Percentiles rank a stretch among this genome's conserved stretches.
Conservation (phyloP, 2,888 invertebrate species). For the Belgica antarctica region DNA sequence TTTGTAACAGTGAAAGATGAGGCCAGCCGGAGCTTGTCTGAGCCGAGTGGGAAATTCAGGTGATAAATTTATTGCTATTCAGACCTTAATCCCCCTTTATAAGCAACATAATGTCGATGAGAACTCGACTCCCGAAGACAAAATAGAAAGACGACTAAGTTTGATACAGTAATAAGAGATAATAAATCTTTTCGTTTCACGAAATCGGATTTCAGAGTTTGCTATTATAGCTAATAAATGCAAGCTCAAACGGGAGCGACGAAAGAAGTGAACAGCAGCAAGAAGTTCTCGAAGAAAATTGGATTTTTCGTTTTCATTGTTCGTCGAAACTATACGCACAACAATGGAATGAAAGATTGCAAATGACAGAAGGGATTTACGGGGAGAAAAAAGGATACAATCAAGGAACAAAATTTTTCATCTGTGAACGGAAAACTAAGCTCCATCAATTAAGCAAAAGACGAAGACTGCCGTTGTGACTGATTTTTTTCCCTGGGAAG, state of each 20-base stretch:
- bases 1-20: conserved; percentile 34
- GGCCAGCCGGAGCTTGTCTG: not conserved
- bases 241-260: not conserved
- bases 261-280: not conserved
- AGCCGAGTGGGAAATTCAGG: conserved; percentile 41
- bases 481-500: not conserved
- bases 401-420: not conserved
- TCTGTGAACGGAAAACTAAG: not conserved
- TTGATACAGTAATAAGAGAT: conserved; percentile 39
- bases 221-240: conserved; percentile 17
- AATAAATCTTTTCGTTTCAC: conserved; percentile 39
- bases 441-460: conserved; percentile 9
- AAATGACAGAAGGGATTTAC: conserved; percentile 4
- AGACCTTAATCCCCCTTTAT: conserved; percentile 22
- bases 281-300: not conserved
- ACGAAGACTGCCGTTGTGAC: no score
- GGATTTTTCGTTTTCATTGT: not conserved
- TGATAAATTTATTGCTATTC: conserved; percentile 42
- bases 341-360: not conserved
- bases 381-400: no score
- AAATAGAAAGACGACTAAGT: conserved; percentile 20
- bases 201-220: conserved; percentile 37
- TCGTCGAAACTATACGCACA: conserved; percentile 1
- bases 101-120: conserved; percentile 8
- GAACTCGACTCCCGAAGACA: not conserved